A percentile compares a stretch with the other conserved stretches of the same genome.
These are phyloP conservation scores for Synanceia verrucosa DNA, from an alignment of 2,797 vertebrate species.

Conservation along the genomic window DNA sequence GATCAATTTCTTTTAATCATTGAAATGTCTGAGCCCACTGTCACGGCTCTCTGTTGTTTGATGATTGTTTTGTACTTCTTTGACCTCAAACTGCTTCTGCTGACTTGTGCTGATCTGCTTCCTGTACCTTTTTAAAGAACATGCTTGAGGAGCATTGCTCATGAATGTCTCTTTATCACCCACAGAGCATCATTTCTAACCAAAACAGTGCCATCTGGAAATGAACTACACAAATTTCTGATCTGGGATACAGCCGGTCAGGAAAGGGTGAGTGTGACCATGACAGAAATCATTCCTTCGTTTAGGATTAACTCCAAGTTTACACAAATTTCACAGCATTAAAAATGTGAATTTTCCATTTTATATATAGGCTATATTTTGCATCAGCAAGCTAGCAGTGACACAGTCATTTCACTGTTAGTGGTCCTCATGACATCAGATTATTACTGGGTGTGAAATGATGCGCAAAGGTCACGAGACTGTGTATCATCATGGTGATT, in stretches of 20 bases:
- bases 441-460: conserved; percentile 40
- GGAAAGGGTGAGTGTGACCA: conserved; percentile 87
- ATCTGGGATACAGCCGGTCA: conserved; percentile 99
- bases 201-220: conserved; percentile 95
- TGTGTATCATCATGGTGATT: conserved; percentile 30
- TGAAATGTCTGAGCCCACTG: background rate
- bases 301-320: conserved; percentile 1
- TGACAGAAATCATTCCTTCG: background rate
- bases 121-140: conserved; percentile 21
- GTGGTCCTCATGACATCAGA: conserved; percentile 13
- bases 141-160: background rate
- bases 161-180: conserved; percentile 48
- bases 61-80: background rate
- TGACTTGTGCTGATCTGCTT: conserved; percentile 18
- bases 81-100: background rate
- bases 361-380: no score
- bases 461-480: conserved; percentile 36
- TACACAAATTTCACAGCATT: conserved; percentile 7
- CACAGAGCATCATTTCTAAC: conserved; percentile 97
- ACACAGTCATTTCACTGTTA: conserved; percentile 39
- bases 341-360: conserved; percentile 6
- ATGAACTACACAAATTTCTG: conserved; percentile 98
- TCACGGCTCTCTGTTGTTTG: background rate
- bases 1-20: background rate
- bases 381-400: conserved; percentile 17